phyloP scores from a whole-genome alignment of 2,888 invertebrate genomes.

The Cyrtodaria siliqua region DNA sequence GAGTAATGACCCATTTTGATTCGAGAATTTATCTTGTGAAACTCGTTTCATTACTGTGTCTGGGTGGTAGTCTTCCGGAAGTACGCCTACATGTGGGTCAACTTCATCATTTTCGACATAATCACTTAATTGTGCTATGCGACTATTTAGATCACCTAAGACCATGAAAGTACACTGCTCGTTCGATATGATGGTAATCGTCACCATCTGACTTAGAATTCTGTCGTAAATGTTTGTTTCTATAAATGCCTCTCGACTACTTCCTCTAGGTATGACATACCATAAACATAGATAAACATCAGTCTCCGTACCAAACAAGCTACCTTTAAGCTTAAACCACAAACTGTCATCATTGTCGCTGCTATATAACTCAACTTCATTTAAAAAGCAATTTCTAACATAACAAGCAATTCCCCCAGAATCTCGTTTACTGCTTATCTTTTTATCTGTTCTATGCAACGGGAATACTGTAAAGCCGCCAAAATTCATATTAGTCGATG shows the following conservation, averaged over 20 bases:
- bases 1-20: slow-evolving; percentile 1
- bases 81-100: not conserved
- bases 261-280: slow-evolving; percentile 1
- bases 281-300: slow-evolving; percentile 9
- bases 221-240: slow-evolving; percentile 6
- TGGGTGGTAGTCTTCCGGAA: slow-evolving; percentile 13
- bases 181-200: not conserved
- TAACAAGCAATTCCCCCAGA: slow-evolving; percentile 6
- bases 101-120: slow-evolving; percentile 10
- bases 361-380: no score
- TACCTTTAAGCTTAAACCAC: not conserved
- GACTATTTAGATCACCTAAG: slow-evolving; percentile 7
- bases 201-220: not conserved
- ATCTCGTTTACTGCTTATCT: not conserved
- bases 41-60: not conserved
- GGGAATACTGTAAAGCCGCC: not conserved
- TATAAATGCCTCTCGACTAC: not conserved
- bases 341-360: not conserved
- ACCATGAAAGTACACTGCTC: not conserved
- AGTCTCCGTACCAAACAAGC: not conserved
- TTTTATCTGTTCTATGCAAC: not conserved
- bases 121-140: slow-evolving; percentile 6
- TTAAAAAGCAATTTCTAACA: not conserved
- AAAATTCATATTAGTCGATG: not conserved
- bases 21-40: not conserved